Evolutionary conservation across 2,888 invertebrate genomes (phyloP).

Genomic region (Xestobium rufovillosum): DNA sequence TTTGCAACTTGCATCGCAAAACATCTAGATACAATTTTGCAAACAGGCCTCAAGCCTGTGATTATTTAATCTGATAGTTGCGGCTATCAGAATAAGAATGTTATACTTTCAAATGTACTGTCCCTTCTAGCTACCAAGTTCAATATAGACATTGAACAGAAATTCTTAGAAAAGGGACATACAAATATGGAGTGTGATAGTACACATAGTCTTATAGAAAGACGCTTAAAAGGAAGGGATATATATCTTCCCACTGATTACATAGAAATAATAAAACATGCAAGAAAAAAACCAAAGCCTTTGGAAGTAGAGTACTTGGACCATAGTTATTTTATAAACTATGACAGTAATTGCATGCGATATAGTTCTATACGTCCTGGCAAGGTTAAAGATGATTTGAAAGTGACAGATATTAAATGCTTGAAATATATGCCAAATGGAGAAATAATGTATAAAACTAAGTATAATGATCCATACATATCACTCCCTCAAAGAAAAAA

Average conservation of each 20-base stretch:
- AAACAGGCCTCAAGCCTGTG: constrained; percentile 11
- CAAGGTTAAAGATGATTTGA: constrained; percentile 11
- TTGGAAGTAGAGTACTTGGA: constrained; percentile 15
- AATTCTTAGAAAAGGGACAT: constrained; percentile 14
- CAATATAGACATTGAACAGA: constrained; percentile 14
- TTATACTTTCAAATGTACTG: constrained; percentile 11
- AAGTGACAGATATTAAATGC: too few species aligned
- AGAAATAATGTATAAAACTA: too few species aligned
- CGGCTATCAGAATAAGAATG: constrained; percentile 17
- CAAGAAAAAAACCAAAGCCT: constrained; percentile 14
- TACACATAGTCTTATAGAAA: too few species aligned
- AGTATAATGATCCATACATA: too few species aligned
- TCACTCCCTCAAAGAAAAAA: too few species aligned
- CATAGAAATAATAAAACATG: too few species aligned
- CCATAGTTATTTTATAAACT: constrained; percentile 16
- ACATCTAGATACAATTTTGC: too few species aligned
- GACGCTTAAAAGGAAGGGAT: too few species aligned
- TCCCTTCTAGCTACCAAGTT: constrained; percentile 12
- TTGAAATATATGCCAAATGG: too few species aligned
- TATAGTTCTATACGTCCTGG: constrained; percentile 14
- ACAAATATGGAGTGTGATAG: constrained; percentile 13
- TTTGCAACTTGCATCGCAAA: constrained; percentile 13
- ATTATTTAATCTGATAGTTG: constrained; percentile 14
- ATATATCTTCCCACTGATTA: constrained; percentile 15
- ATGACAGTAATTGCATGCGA: constrained; percentile 12